These are phyloP conservation scores for Oncorhynchus gorbuscha DNA, from an alignment of 2,113 vertebrate genomes.

Conservation along the genomic window DNA sequence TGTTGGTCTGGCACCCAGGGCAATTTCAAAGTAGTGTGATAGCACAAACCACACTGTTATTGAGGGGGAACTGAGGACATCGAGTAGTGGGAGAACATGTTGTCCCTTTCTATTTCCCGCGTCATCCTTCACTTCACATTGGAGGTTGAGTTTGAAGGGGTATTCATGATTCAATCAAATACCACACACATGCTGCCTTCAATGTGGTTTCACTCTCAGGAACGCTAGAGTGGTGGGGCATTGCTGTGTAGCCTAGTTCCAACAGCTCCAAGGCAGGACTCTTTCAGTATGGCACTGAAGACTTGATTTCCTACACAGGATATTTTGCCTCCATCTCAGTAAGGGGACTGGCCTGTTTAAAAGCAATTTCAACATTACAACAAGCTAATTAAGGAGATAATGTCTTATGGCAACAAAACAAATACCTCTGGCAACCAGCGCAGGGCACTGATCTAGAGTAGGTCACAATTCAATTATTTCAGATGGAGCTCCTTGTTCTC, in stretches of 20 bases:
- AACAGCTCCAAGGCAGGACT: too few species aligned
- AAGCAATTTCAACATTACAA: slow-evolving; percentile 36
- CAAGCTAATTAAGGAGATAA: slow-evolving; percentile 55
- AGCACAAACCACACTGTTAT: neutral
- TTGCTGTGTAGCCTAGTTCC: too few species aligned
- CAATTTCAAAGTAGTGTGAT: slow-evolving; percentile 23
- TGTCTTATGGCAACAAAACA: slow-evolving; percentile 44
- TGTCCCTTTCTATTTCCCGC: slow-evolving; percentile 2
- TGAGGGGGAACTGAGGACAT: slow-evolving; percentile 6
- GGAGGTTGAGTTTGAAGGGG: neutral
- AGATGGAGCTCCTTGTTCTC: slow-evolving; percentile 24
- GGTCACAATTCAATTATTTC: slow-evolving; percentile 55
- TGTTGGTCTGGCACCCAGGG: slow-evolving; percentile 1
- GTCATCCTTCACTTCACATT: slow-evolving; percentile 10
- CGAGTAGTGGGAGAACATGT: slow-evolving; percentile 2
- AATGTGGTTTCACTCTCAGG: too few species aligned
- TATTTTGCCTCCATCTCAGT: slow-evolving; percentile 33
- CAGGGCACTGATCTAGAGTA: slow-evolving; percentile 30
- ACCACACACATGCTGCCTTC: too few species aligned
- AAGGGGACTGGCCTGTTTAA: slow-evolving; percentile 16
- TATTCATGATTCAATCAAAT: neutral
- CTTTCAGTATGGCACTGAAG: too few species aligned
- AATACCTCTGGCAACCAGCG: slow-evolving; percentile 11
- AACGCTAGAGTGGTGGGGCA: too few species aligned
- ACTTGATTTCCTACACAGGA: slow-evolving; percentile 38